Conservation (phyloP, 2,797 vertebrate species). For the Pogonophryne albipinna region DNA sequence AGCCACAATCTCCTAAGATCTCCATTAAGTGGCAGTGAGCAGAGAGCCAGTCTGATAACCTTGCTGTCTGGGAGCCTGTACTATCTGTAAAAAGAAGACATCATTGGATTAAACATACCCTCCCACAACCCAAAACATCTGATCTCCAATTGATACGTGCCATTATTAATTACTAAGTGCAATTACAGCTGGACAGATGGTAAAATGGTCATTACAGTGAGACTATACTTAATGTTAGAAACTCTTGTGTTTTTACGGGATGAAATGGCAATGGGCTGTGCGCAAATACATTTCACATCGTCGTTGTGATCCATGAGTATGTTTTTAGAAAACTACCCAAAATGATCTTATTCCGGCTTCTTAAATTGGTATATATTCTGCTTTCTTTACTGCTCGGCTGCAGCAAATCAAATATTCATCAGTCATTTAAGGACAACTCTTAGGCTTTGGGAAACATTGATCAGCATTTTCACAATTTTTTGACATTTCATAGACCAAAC, state of each 20-base stretch:
- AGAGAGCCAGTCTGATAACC: conserved; percentile 81
- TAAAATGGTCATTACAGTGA: conserved; percentile 59
- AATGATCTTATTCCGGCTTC: too few species aligned
- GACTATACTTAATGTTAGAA: conserved; percentile 2
- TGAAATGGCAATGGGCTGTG: neutral
- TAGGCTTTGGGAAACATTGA: too few species aligned
- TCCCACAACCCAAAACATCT: conserved; percentile 86
- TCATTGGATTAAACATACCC: conserved; percentile 88
- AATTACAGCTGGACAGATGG: conserved; percentile 80
- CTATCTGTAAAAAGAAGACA: conserved; percentile 82
- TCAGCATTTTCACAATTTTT: too few species aligned
- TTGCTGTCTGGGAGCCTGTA: conserved; percentile 85
- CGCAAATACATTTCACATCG: neutral
- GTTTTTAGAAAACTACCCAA: too few species aligned
- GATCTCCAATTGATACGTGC: conserved; percentile 86
- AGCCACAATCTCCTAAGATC: conserved; percentile 68
- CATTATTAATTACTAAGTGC: conserved; percentile 91
- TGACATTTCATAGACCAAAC: too few species aligned
- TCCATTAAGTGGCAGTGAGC: conserved; percentile 77
- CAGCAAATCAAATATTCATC: too few species aligned
- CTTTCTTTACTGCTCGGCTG: too few species aligned
- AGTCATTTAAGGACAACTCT: too few species aligned
- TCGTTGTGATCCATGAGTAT: too few species aligned
- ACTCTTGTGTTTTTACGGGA: neutral
- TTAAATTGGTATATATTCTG: too few species aligned